Evolutionary conservation across 2,797 vertebrate species (phyloP).

Genomic region (Peromyscus attwateri): DNA sequence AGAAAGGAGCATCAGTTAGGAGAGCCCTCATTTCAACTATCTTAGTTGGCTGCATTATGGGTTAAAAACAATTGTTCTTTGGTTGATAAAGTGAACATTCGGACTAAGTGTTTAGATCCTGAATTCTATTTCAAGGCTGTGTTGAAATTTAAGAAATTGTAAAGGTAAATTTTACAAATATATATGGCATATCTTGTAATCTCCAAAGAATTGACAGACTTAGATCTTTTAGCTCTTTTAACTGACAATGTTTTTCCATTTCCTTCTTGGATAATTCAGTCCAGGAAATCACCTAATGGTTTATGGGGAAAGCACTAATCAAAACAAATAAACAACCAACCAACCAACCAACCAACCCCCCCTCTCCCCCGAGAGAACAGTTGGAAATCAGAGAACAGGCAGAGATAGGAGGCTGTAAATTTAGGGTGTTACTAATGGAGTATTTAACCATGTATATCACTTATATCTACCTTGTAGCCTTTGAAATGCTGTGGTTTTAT

Average conservation of each 20-base stretch:
- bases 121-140: slow-evolving; percentile 32
- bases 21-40: background rate
- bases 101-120: slow-evolving; percentile 6
- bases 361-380: background rate
- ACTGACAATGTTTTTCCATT: background rate
- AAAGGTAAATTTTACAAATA: background rate
- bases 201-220: background rate
- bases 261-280: slow-evolving; percentile 2
- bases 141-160: slow-evolving; percentile 57
- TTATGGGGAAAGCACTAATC: background rate
- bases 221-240: background rate
- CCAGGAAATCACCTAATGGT: background rate
- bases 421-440: background rate
- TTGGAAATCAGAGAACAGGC: background rate
- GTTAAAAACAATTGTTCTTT: background rate
- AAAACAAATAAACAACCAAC: background rate
- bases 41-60: background rate
- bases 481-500: slow-evolving; percentile 55
- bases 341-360: background rate
- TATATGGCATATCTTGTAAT: background rate
- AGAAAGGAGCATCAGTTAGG: background rate
- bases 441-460: background rate
- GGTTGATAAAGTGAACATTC: background rate
- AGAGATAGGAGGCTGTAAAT: background rate
- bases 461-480: background rate